Percentiles rank a stretch among this genome's conserved stretches.
phyloP scores from a whole-genome alignment of 2,113 vertebrate genomes.

The Microtus richardsoni region DNA sequence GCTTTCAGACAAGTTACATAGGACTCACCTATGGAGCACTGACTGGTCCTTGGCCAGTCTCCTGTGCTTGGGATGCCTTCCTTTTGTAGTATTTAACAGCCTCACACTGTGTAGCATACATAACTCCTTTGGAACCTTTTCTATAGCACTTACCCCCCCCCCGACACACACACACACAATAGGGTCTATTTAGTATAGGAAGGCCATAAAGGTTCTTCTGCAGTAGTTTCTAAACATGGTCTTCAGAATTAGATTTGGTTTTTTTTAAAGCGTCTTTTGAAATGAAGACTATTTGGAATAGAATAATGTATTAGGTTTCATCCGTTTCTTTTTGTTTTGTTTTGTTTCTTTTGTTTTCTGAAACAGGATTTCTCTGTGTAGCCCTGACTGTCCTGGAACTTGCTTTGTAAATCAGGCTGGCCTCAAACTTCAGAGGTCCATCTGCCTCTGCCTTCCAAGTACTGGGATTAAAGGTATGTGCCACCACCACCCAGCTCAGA shows the following conservation, averaged over 20 bases:
- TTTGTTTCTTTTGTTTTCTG: neutral
- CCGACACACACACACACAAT: too few species aligned
- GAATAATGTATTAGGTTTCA: neutral
- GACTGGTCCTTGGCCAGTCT: neutral
- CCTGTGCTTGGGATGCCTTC: neutral
- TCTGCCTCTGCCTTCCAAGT: neutral
- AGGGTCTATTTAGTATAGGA: neutral
- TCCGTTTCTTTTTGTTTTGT: neutral
- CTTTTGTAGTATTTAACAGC: neutral
- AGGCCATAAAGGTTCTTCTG: neutral
- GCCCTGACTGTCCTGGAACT: neutral
- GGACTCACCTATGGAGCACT: neutral
- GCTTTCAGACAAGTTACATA: conserved; percentile 32
- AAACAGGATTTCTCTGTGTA: neutral
- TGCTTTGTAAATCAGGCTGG: neutral
- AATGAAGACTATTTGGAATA: neutral
- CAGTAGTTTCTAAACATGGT: neutral
- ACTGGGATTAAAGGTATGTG: neutral
- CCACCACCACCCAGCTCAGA: neutral
- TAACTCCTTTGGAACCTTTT: conserved; percentile 5
- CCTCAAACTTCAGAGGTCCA: neutral
- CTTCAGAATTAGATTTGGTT: conserved; percentile 37
- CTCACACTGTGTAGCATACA: neutral
- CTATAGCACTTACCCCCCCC: neutral
- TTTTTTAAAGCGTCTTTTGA: neutral